These are phyloP conservation scores for Andricus quercusramuli DNA, from an alignment of 2,888 invertebrate genomes.

Conservation along the genomic window DNA sequence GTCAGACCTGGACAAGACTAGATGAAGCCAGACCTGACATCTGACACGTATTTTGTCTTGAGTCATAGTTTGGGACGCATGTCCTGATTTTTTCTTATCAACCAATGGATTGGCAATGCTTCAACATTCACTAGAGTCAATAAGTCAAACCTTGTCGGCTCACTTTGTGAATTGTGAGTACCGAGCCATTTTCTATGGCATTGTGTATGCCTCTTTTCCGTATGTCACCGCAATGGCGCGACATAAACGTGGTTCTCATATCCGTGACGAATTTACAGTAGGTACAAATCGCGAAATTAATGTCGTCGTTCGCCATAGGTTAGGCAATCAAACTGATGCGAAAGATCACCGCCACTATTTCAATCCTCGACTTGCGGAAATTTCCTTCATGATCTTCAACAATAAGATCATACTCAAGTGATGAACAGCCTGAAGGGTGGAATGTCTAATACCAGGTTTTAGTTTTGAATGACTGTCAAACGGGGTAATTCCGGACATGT, in stretches of 20 bases:
- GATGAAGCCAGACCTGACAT: no score
- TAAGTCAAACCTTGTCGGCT: conserved; percentile 48
- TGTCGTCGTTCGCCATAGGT: conserved; percentile 30
- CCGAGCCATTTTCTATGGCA: conserved; percentile 51
- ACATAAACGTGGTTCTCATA: conserved; percentile 43
- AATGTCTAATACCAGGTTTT: no score
- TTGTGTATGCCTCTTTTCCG: conserved; percentile 47
- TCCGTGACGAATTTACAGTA: conserved; percentile 46
- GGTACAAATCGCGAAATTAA: conserved; percentile 33
- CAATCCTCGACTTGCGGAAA: conserved; percentile 12
- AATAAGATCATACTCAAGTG: neutral
- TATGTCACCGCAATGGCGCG: conserved; percentile 38
- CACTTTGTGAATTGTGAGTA: conserved; percentile 42
- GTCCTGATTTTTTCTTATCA: no score
- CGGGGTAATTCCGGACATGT: no score
- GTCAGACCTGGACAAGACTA: no score
- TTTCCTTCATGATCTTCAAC: neutral
- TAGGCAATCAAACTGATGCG: conserved; percentile 15
- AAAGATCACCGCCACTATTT: conserved; percentile 15
- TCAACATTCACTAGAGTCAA: conserved; percentile 44
- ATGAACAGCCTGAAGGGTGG: no score
- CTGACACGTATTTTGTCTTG: neutral
- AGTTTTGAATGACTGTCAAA: no score
- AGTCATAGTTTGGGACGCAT: no score
- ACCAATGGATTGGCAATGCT: neutral